Evolutionary conservation across 2,888 invertebrate genomes (phyloP).

Genomic region (Tenthredo amoena): DNA sequence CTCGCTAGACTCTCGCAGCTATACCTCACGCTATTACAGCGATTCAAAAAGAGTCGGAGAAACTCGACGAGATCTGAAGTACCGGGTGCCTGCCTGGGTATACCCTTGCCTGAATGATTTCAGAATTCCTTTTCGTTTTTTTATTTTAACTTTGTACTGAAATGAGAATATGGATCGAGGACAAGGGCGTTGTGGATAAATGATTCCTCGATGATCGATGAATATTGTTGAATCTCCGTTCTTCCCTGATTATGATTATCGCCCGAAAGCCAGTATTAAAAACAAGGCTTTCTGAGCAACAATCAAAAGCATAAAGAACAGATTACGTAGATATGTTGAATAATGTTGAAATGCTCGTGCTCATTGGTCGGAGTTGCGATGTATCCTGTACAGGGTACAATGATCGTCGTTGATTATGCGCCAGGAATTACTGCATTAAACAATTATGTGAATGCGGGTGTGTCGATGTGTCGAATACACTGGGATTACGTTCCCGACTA

Average conservation of each 20-base stretch:
- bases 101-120: neutral
- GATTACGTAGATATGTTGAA: constrained; percentile 33
- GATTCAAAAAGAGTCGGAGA: constrained; percentile 41
- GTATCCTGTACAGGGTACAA: too few relatives aligned
- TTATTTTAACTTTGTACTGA: neutral
- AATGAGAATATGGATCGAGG: neutral
- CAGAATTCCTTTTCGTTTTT: neutral
- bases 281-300: constrained; percentile 79
- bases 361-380: too few relatives aligned
- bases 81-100: neutral
- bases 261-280: constrained; percentile 77
- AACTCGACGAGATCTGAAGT: neutral
- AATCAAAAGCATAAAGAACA: constrained; percentile 79
- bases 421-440: neutral
- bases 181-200: too few relatives aligned
- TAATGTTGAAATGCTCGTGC: too few relatives aligned
- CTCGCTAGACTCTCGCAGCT: neutral
- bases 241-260: constrained; percentile 78
- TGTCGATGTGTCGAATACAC: neutral
- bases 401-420: neutral
- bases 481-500: neutral
- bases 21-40: neutral
- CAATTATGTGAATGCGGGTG: neutral
- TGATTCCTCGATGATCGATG: too few relatives aligned
- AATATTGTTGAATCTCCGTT: constrained; percentile 64